phyloP scores from a whole-genome alignment of 2,113 vertebrate genomes.

The Aix galericulata region DNA sequence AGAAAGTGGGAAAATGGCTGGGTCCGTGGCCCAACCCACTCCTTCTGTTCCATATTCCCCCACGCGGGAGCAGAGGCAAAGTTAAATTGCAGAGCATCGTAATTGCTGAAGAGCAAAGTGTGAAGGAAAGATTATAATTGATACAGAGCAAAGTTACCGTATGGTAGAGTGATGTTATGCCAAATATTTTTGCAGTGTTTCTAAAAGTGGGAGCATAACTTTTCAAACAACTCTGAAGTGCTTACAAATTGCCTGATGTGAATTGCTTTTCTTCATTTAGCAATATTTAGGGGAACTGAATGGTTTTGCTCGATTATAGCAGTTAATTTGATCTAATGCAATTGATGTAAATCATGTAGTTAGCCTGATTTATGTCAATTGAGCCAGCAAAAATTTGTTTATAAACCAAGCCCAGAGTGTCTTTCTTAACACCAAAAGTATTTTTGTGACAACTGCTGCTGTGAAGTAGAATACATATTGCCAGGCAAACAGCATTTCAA shows the following conservation, averaged over 20 bases:
- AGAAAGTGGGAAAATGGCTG: background rate
- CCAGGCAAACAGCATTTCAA: conserved; percentile 40
- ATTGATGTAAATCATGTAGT: conserved; percentile 50
- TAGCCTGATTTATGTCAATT: conserved; percentile 57
- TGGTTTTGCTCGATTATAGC: conserved; percentile 33
- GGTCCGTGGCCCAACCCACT: fast-evolving
- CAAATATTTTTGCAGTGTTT: conserved; percentile 39
- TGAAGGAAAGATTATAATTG: conserved; percentile 39
- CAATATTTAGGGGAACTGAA: conserved; percentile 38
- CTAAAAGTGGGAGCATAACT: conserved; percentile 41
- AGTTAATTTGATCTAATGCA: conserved; percentile 51
- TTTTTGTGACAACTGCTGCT: conserved; percentile 46
- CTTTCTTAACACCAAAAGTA: conserved; percentile 43
- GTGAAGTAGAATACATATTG: conserved; percentile 20
- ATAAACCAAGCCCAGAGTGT: conserved; percentile 27
- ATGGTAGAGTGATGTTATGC: conserved; percentile 38
- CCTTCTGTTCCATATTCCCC: conserved; percentile 15
- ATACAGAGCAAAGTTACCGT: conserved; percentile 24
- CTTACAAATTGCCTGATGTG: conserved; percentile 43
- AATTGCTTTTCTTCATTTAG: conserved; percentile 42
- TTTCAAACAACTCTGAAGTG: conserved; percentile 38
- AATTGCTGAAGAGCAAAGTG: conserved; percentile 44
- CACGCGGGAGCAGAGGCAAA: background rate
- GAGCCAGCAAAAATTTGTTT: conserved; percentile 59
- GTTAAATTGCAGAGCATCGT: background rate